Percentiles rank a stretch among this genome's conserved stretches.
phyloP scores from a whole-genome alignment of 2,888 invertebrate species.

The Allygus modestus region DNA sequence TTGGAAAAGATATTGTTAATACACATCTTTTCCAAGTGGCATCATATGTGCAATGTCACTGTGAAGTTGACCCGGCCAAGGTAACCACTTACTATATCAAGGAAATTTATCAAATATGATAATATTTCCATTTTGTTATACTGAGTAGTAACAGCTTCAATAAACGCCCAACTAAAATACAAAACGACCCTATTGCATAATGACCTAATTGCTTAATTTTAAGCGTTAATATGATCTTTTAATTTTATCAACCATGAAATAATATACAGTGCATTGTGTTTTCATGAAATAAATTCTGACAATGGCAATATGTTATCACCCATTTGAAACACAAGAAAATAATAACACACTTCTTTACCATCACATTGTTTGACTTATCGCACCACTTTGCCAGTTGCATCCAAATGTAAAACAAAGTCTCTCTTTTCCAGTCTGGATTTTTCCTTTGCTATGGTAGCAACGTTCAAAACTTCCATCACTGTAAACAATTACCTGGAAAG shows the following conservation, averaged over 20 bases:
- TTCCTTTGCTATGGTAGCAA: neutral
- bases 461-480: neutral
- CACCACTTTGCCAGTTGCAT: neutral
- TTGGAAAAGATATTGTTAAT: neutral
- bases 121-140: conserved; percentile 5
- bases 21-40: conserved; percentile 3
- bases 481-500: neutral
- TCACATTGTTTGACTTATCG: neutral
- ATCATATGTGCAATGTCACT: neutral
- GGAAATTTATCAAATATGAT: neutral
- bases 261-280: neutral
- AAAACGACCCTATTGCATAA: neutral
- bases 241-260: neutral
- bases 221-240: neutral
- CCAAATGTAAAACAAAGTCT: conserved; percentile 15
- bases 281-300: neutral
- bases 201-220: neutral
- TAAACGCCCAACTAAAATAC: neutral
- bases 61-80: neutral
- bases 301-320: neutral
- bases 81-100: neutral
- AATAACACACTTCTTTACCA: neutral
- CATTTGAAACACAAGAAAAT: neutral
- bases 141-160: neutral
- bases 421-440: neutral